These are phyloP conservation scores for Ophioninae sp. DNA, from an alignment of 2,888 invertebrate genomes.

Conservation along the genomic window DNA sequence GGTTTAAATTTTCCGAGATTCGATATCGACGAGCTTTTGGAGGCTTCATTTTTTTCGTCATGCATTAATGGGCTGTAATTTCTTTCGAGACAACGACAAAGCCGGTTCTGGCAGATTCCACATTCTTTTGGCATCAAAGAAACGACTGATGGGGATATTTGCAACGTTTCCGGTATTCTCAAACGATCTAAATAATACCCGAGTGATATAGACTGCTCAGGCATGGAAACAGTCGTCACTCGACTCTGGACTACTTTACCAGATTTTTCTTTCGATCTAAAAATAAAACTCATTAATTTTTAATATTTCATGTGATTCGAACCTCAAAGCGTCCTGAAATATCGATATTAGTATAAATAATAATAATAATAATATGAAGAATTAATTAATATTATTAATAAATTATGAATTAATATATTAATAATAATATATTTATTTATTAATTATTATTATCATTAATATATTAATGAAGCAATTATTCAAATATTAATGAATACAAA, in stretches of 20 bases:
- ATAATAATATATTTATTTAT: too few relatives aligned
- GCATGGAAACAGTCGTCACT: conserved; percentile 59
- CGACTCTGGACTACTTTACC: conserved; percentile 22
- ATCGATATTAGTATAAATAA: too few relatives aligned
- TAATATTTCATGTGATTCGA: neutral
- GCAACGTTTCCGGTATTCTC: conserved; percentile 1
- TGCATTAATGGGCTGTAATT: neutral
- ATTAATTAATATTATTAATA: too few relatives aligned
- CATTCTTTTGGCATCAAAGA: conserved; percentile 61
- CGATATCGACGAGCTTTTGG: neutral
- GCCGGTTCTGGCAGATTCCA: conserved; percentile 53
- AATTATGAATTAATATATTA: too few relatives aligned
- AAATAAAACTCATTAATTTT: neutral
- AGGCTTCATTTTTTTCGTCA: neutral
- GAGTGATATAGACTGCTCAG: conserved; percentile 68
- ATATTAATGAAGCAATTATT: too few relatives aligned
- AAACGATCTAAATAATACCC: conserved; percentile 51
- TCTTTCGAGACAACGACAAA: conserved; percentile 61
- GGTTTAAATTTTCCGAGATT: neutral
- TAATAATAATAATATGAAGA: too few relatives aligned
- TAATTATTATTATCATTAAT: too few relatives aligned
- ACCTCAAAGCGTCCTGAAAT: neutral
- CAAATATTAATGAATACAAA: too few relatives aligned
- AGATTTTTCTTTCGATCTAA: conserved; percentile 21
- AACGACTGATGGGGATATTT: conserved; percentile 7